These are phyloP conservation scores for Entomobrya proxima DNA, from an alignment of 2,888 invertebrate genomes.

Conservation along the genomic window DNA sequence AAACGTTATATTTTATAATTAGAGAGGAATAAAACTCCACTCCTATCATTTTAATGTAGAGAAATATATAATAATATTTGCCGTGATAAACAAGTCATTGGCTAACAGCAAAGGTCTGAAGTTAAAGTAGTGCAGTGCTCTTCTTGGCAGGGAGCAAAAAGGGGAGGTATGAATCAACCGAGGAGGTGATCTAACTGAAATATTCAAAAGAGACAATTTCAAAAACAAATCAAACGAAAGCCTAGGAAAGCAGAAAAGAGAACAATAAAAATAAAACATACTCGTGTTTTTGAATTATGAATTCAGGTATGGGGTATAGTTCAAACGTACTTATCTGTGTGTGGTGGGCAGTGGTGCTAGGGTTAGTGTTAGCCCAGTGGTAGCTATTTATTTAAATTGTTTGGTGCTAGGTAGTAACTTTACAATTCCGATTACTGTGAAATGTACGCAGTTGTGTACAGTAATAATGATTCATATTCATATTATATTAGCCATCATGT, in stretches of 20 bases:
- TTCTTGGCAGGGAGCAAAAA: conserved; percentile 50
- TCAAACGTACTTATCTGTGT: no score
- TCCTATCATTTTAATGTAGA: background rate
- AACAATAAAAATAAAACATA: background rate
- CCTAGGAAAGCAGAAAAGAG: background rate
- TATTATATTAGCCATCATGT: conserved; percentile 47
- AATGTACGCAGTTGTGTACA: background rate
- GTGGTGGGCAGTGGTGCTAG: background rate
- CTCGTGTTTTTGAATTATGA: conserved; percentile 52
- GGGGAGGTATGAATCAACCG: conserved; percentile 38
- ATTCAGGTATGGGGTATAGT: conserved; percentile 57
- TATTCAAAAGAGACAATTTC: conserved; percentile 68
- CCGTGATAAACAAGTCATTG: background rate
- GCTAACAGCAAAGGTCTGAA: background rate
- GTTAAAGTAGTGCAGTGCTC: background rate
- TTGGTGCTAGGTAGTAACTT: conserved; percentile 16
- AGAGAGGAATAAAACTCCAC: conserved; percentile 17
- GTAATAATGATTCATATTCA: conserved; percentile 29
- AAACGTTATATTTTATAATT: conserved; percentile 63
- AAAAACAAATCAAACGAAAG: conserved; percentile 43
- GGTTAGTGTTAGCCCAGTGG: background rate
- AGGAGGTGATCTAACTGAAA: conserved; percentile 63
- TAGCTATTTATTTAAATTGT: conserved; percentile 39
- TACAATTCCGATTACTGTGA: background rate
- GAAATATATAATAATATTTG: background rate